Conservation (phyloP, 2,888 invertebrate genomes). For the Flexamia atlantica region DNA sequence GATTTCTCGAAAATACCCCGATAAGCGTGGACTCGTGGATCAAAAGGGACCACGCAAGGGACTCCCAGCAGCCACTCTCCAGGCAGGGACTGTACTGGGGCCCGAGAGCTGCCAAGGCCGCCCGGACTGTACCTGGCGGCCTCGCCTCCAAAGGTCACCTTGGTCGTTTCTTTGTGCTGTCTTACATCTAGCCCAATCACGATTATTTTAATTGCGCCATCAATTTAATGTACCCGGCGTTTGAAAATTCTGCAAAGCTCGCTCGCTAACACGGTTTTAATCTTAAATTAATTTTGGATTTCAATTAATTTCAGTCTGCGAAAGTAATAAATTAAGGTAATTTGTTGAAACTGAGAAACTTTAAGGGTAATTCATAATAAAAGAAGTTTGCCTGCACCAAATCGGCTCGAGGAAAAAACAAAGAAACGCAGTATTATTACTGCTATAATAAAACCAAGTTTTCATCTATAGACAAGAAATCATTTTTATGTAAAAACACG, state of each 20-base stretch:
- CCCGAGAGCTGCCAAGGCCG: not conserved
- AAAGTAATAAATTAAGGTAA: no score
- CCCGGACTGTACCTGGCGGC: slow-evolving; percentile 58
- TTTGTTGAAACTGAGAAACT: no score
- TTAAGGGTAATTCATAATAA: no score
- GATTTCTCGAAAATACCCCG: no score
- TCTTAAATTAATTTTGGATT: not conserved
- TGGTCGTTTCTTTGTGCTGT: slow-evolving; percentile 49
- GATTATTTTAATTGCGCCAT: slow-evolving; percentile 58
- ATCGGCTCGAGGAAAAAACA: no score
- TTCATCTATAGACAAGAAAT: no score
- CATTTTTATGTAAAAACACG: no score
- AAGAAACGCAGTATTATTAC: no score
- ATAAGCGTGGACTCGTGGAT: no score
- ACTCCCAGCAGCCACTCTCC: slow-evolving; percentile 6
- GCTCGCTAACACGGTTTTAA: not conserved
- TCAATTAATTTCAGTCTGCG: not conserved
- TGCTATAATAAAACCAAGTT: no score
- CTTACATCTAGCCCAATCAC: slow-evolving; percentile 52
- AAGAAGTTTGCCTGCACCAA: no score
- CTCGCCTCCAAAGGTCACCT: slow-evolving; percentile 61
- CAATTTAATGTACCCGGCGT: slow-evolving; percentile 28
- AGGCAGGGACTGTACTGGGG: slow-evolving; percentile 31
- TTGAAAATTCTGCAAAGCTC: slow-evolving; percentile 19
- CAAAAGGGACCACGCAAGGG: no score